A percentile compares a stretch with the other conserved stretches of the same genome.
These are phyloP conservation scores for Standfussiana lucernea DNA, from an alignment of 2,888 invertebrate genomes.

Conservation along the genomic window DNA sequence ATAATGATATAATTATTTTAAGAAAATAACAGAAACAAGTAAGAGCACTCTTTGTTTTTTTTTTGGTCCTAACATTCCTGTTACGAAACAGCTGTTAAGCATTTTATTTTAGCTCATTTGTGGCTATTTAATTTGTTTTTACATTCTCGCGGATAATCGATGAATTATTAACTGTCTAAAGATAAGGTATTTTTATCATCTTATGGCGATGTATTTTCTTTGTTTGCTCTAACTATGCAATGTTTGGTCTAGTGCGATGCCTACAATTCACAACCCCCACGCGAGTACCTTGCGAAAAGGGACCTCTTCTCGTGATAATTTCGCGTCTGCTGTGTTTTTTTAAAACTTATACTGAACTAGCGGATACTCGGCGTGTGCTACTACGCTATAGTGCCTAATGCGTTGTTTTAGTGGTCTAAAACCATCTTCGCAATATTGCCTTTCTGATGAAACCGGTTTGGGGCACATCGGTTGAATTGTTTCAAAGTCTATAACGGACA, in stretches of 20 bases:
- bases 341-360: background rate
- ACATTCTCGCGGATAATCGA: background rate
- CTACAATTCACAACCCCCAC: background rate
- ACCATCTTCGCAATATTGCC: no score
- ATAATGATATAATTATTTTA: constrained; percentile 34
- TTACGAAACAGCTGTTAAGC: constrained; percentile 19
- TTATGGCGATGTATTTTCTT: background rate
- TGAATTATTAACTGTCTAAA: background rate
- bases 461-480: no score
- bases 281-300: background rate
- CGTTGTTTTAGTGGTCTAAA: no score
- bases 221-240: constrained; percentile 1
- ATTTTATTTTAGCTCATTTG: constrained; percentile 3
- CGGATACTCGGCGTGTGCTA: no score
- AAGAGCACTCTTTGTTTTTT: constrained; percentile 52
- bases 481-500: no score
- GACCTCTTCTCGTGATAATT: background rate
- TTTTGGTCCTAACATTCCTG: constrained; percentile 55
- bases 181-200: background rate
- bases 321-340: background rate
- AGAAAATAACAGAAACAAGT: constrained; percentile 58
- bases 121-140: constrained; percentile 7
- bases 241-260: background rate
- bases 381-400: no score
- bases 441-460: no score